These are phyloP conservation scores for Donacobius atricapilla DNA, from an alignment of 2,113 vertebrate genomes.

Conservation along the genomic window DNA sequence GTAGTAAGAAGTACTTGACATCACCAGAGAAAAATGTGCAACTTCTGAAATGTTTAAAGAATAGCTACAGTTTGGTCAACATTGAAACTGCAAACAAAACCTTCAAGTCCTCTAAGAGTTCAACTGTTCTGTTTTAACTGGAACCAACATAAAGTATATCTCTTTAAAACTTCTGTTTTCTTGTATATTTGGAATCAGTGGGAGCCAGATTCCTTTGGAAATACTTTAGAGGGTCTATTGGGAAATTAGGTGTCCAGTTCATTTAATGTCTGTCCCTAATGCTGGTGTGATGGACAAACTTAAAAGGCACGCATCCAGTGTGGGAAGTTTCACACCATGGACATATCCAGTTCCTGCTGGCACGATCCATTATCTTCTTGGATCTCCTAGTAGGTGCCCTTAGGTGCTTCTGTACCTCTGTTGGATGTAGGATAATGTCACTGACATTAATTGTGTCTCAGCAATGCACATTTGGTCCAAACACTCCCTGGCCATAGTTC, in stretches of 20 bases:
- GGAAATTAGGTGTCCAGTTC: neutral
- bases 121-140: neutral
- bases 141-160: neutral
- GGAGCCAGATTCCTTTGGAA: neutral
- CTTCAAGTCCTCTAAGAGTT: neutral
- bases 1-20: neutral
- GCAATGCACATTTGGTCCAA: neutral
- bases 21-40: neutral
- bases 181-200: neutral
- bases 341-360: neutral
- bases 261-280: neutral
- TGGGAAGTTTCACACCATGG: neutral
- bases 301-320: neutral
- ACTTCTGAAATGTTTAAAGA: constrained; percentile 8
- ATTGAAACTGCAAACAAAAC: neutral
- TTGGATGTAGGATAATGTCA: neutral
- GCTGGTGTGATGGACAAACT: neutral
- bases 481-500: neutral
- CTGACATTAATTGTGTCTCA: neutral
- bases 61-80: neutral
- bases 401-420: neutral
- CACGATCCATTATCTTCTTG: neutral
- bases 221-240: neutral
- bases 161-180: neutral
- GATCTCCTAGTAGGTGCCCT: neutral